These are phyloP conservation scores for rabbit (Oryctolagus cuniculus) DNA, from an alignment of 2,113 vertebrate species.

Conservation along the genomic window mOryCun1.1 NC_091440.1:56281001-56281500, in stretches of 20 bases:
- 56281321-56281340: no score
- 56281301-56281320: no score
- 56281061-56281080: constrained; percentile 61
- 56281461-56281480: no score
- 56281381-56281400: no score
- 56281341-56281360: no score
- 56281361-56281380: not conserved
- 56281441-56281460: no score
- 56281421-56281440: no score
- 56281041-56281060: constrained; percentile 78
- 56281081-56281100: no score
- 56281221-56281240: constrained; percentile 77
- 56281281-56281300: no score
- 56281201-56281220: constrained; percentile 80
- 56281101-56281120: constrained; percentile 80
- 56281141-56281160: constrained; percentile 56
- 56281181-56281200: constrained; percentile 66
- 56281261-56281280: no score
- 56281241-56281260: not conserved
- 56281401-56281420: no score
- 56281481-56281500: no score
- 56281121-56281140: constrained; percentile 85
- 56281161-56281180: constrained; percentile 54
- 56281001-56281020: constrained; percentile 83
- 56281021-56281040: constrained; percentile 83